Base-by-base conservation (phyloP, 2,797 vertebrate species). In the Zonotrichia albicollis region DNA sequence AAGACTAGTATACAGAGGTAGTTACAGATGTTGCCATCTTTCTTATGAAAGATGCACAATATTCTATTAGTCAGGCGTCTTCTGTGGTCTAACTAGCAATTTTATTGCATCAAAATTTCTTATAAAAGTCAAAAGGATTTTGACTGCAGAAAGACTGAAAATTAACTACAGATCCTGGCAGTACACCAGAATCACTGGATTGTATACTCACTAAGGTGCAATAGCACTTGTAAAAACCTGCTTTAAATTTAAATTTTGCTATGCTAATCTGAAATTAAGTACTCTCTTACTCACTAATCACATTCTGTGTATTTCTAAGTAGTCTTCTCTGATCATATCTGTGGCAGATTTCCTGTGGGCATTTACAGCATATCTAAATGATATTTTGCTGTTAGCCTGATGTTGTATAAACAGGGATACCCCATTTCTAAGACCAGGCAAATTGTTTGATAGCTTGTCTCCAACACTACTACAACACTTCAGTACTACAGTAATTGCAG, bases 361-460 rank as follows among this genome's bases (percentile, higher is more conserved):
- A 15, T 55, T 89, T 55, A 40, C 9, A 40, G 27, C 3, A 1
- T n/a, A 50, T 42, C 30, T 58, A 45, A 36, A 19, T 23, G 10
- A 9, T 32, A 72, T 53, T 82, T 55, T 82, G 11, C 13, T 10
- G 2, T 84, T 54, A 42, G 7, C 18, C 61, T 0, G 0, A 65
- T 4, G 1, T 45, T 6, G 3, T 34, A 32, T 23, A 42, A 77
- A 54, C 7, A 73, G 16, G 22, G 64, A 57, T 43, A 73, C 9
- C 9, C 55, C 23, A 27, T 55, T 34, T 61, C 26, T 55, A 45
- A 72, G 17, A 43, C 11, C 13, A 46, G 14, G 23, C 6, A 62
- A 89, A 46, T 23, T 66, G 45, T 67, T 78, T 74, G 27, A 46
- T 74, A 78, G 13, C 22, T 72, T 57, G 53, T 40, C n/a, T 82